Evolutionary conservation across 2,888 invertebrate genomes (phyloP), one percentile per base, ranked within the genome.

Genomic region (Harpalus rufipes): DNA sequence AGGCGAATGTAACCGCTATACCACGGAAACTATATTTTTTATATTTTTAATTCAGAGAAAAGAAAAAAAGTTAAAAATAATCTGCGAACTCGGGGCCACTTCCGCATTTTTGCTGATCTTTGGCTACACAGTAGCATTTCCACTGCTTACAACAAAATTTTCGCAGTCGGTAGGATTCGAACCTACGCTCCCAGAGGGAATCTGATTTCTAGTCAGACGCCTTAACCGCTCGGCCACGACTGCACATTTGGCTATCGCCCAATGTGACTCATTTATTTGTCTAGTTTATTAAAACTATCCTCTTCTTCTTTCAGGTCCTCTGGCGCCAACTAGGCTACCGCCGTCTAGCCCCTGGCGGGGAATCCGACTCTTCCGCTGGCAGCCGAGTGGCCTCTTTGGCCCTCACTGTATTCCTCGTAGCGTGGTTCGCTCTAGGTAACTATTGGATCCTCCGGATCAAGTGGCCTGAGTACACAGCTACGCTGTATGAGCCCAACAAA

Each of bases 181-280:
- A 96, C 95, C 95, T 95, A 95, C 95, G 95, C 95, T 95, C 95
- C 95, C 95, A 95, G 95, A 95, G 95, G 95, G 95, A 95, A 95
- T 95, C 95, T 95, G 95, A 95, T 95, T 95, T 95, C 95, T 94
- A 95, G 95, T 95, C 95, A 95, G 95, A 95, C 95, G 95, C 95
- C 95, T 95, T 95, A 95, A 95, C 95, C 95, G 94, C 95, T 95
- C 95, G 95, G 95, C 95, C 95, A 95, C 94, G 95, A 94, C 95
- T 95, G 95, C 95, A 8, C 6, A 51, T 51, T 32, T 32, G 0
- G 0, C 32, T 32, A 32, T 32, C 3, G 32, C 32, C 32, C 32
- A 32, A 5, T 32, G 32, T 32, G 3, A 32, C 32, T 32, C 32
- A 5, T 5, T 32, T 5, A 32, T 3, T 32, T 32, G 32, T 32